Conservation (phyloP, 2,797 vertebrate genomes). For the Glossophaga mutica region DNA sequence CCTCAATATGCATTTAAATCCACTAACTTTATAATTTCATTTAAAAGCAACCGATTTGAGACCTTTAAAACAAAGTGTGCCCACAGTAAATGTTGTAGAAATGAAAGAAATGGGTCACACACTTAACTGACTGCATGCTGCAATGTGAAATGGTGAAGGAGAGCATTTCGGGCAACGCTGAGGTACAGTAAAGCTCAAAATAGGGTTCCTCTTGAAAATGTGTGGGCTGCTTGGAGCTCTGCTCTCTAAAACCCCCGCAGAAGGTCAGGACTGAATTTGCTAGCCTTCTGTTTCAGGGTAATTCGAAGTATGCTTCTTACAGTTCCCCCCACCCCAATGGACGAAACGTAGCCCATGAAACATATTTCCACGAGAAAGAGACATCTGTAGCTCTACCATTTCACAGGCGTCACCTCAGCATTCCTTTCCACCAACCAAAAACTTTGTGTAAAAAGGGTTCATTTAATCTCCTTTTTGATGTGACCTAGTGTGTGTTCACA, state of each 20-base stretch:
- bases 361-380: slow-evolving; percentile 57
- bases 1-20: background rate
- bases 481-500: slow-evolving; percentile 62
- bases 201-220: slow-evolving; percentile 10
- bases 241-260: background rate
- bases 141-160: background rate
- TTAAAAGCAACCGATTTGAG: background rate
- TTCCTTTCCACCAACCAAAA: slow-evolving; percentile 68
- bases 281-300: slow-evolving; percentile 1
- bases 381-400: slow-evolving; percentile 40
- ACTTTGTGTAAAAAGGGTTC: slow-evolving; percentile 54
- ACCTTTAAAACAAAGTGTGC: background rate
- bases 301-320: slow-evolving; percentile 31
- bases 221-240: background rate
- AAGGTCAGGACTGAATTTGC: background rate
- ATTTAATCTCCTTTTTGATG: slow-evolving; percentile 69
- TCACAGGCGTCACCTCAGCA: slow-evolving; percentile 57
- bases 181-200: background rate
- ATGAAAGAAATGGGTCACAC: background rate
- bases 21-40: background rate
- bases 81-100: background rate
- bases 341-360: background rate
- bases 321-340: background rate
- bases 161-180: background rate
- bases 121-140: background rate